These are phyloP conservation scores for Aurelia aurita DNA, from an alignment of 30 jellyfish, hydroid and myxozoan genomes.

Conservation along the genomic window DNA sequence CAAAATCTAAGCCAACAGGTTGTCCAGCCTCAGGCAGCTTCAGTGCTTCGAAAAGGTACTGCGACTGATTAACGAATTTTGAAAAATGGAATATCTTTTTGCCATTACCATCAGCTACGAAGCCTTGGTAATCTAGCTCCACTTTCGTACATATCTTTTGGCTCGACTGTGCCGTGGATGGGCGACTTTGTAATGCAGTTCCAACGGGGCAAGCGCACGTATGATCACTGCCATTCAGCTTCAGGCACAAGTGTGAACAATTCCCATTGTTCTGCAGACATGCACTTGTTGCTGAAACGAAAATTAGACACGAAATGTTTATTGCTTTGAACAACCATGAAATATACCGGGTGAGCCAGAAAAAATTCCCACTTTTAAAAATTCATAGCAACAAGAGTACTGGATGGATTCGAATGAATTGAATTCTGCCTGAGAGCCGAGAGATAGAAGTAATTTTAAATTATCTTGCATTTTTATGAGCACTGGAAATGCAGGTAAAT, in stretches of 20 bases:
- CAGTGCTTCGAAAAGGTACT: slow-evolving; percentile 30
- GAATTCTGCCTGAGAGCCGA: too few species aligned
- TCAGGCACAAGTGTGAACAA: slow-evolving; percentile 90
- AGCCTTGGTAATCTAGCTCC: slow-evolving; percentile 55
- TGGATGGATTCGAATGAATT: too few species aligned
- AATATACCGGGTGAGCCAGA: too few species aligned
- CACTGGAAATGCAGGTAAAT: too few species aligned
- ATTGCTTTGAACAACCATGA: too few species aligned
- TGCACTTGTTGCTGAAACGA: slow-evolving; percentile 61
- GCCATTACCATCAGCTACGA: slow-evolving; percentile 47
- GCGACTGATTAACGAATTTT: slow-evolving; percentile 55
- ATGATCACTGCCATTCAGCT: slow-evolving; percentile 12
- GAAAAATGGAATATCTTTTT: slow-evolving; percentile 46
- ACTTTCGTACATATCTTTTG: slow-evolving; percentile 29
- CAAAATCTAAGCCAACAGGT: slow-evolving; percentile 73
- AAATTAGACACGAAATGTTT: too few species aligned
- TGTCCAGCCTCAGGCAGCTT: slow-evolving; percentile 2
- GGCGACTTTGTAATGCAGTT: not conserved
- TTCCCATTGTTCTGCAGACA: slow-evolving; percentile 53
- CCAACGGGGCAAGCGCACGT: slow-evolving; percentile 94
- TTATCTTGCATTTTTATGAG: too few species aligned
- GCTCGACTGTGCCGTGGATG: not conserved
- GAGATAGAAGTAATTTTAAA: too few species aligned
- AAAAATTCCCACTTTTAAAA: too few species aligned
- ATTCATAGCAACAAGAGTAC: too few species aligned